Evolutionary conservation across 2,797 vertebrate species (phyloP).

Genomic region (Oreochromis grahami): DNA sequence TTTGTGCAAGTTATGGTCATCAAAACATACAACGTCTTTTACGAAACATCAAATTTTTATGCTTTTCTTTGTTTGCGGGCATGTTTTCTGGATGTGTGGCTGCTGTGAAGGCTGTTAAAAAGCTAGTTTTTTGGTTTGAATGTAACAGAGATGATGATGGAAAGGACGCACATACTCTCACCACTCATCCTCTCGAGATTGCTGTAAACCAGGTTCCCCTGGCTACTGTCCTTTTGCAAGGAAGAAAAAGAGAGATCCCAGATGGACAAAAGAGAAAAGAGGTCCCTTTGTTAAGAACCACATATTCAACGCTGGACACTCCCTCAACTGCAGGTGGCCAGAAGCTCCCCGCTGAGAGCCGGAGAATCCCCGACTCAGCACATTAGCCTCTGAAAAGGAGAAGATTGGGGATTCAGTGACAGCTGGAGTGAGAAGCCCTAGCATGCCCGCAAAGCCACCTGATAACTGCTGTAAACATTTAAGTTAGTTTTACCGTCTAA

Average conservation of each 20-base stretch:
- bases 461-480: neutral
- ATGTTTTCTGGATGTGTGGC: neutral
- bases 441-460: neutral
- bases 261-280: conserved; percentile 46
- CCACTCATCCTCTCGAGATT: neutral
- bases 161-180: neutral
- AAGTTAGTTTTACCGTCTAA: neutral
- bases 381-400: conserved; percentile 75
- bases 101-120: neutral
- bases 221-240: neutral
- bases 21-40: accelerated
- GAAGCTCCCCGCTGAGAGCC: conserved; percentile 59
- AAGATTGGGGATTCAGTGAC: conserved; percentile 46
- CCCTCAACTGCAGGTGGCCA: conserved; percentile 72
- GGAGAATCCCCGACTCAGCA: conserved; percentile 57
- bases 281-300: conserved; percentile 53
- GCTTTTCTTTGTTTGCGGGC: neutral
- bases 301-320: conserved; percentile 47
- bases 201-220: neutral
- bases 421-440: conserved; percentile 19
- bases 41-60: neutral
- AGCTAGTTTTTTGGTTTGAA: neutral
- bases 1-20: neutral
- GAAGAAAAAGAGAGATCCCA: conserved; percentile 18
- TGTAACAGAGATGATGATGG: neutral